Evolutionary conservation across 1,140 invertebrate genomes (phyloP), one percentile per base, ranked within the genome.

Genomic region (Zaprionus camerounensis): DNA sequence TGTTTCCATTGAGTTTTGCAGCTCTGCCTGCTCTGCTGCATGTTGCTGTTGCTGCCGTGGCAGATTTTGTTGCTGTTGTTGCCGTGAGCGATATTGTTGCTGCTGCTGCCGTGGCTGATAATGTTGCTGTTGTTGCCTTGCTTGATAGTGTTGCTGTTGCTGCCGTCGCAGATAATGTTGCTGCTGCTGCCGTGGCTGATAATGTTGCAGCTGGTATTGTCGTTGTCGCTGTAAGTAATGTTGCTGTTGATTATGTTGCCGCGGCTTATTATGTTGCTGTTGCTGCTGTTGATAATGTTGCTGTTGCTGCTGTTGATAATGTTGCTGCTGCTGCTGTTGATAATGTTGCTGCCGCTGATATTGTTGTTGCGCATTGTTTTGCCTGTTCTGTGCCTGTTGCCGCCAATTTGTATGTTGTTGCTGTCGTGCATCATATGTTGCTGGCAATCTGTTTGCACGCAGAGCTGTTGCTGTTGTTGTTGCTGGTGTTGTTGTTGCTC

Each of bases 341-440:
- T 28, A 7, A n/a, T 56, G n/a, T 9, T 57, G 26, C 31, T 46
- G 41, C 41, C 41, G n/a, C n/a, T 46, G 41, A 46, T 46, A 46
- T 46, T 46, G 41, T 9, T 46, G 41, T 1, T n/a, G 41, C 7
- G n/a, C n/a, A 46, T 46, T 9, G 17, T 46, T 46, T 46, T 46
- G 41, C n/a, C 41, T 46, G 6, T 28, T 7, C 36, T 38, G 64
- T 31, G 41, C 1, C 3, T 5, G 34, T 24, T 67, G 65, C 17
- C 13, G 38, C 38, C 26, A 9, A 15, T 20, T n/a, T 15, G 22
- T 12, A 5, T 28, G 56, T 4, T 22, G 66, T 17, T 46, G 15
- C 13, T 59, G 38, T 26, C 13, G 17, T 22, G 9, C 9, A 15
- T 20, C 38, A 34, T 46, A 38, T 6, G 46, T 41, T 17, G 11